Percentiles rank a stretch among this genome's conserved stretches.
phyloP scores from a whole-genome alignment of 2,797 vertebrate genomes.

The Mus caroli region DNA sequence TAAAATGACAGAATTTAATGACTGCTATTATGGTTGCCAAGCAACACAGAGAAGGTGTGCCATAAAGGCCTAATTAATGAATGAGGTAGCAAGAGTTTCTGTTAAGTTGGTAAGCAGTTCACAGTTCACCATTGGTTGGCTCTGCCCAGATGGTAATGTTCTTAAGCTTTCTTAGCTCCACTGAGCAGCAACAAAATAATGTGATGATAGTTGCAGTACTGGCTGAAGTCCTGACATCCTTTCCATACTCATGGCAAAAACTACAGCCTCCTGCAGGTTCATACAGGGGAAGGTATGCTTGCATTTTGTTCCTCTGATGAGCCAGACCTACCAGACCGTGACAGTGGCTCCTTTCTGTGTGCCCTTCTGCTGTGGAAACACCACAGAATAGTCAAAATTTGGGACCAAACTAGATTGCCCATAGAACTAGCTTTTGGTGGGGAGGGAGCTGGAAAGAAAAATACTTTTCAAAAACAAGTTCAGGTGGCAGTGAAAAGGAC shows the following conservation, averaged over 20 bases:
- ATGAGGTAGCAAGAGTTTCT: conserved; percentile 87
- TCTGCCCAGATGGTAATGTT: conserved; percentile 81
- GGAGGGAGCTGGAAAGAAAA: background rate
- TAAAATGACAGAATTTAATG: conserved; percentile 90
- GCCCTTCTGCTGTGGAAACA: conserved; percentile 3
- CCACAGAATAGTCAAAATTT: conserved; percentile 33
- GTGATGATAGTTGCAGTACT: conserved; percentile 80
- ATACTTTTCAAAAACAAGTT: conserved; percentile 22
- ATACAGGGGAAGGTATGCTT: background rate
- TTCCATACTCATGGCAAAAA: conserved; percentile 67
- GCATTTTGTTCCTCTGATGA: conserved; percentile 12
- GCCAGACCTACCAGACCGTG: background rate
- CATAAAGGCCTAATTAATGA: conserved; percentile 89
- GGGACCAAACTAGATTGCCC: background rate
- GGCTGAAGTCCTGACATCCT: conserved; percentile 79
- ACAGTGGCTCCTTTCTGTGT: conserved; percentile 39
- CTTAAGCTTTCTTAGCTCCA: conserved; percentile 80
- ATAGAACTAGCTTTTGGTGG: background rate
- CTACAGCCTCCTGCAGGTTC: conserved; percentile 51
- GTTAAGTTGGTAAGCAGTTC: conserved; percentile 87
- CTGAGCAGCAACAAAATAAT: conserved; percentile 77
- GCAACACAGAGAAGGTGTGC: conserved; percentile 86
- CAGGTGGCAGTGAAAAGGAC: conserved; percentile 35
- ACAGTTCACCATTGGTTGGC: conserved; percentile 82
- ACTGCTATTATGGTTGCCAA: conserved; percentile 88